phyloP scores from a whole-genome alignment of 2,888 invertebrate genomes.

The Drosophila eohydei region DNA sequence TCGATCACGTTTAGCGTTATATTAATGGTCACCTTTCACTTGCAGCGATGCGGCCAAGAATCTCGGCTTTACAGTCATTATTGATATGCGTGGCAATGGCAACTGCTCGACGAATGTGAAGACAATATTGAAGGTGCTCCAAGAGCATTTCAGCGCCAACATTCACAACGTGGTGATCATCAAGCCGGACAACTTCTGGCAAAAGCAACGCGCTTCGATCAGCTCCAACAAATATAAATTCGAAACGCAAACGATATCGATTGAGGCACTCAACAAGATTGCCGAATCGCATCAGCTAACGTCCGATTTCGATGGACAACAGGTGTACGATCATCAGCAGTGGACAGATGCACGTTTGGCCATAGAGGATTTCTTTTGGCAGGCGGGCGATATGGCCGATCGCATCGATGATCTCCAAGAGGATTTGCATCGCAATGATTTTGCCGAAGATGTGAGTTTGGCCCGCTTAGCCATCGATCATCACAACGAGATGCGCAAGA shows the following conservation, averaged over 20 bases:
- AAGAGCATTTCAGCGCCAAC: slow-evolving; percentile 97
- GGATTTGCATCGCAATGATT: slow-evolving; percentile 96
- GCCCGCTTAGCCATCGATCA: slow-evolving; percentile 96
- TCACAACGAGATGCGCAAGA: slow-evolving; percentile 97
- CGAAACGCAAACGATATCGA: slow-evolving; percentile 98
- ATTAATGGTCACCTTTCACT: slow-evolving; percentile 64
- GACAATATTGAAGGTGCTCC: slow-evolving; percentile 97
- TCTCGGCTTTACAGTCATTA: slow-evolving; percentile 96
- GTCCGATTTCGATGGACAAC: slow-evolving; percentile 95
- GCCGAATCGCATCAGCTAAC: slow-evolving; percentile 97
- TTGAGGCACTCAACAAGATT: slow-evolving; percentile 96
- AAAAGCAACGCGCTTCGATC: slow-evolving; percentile 98
- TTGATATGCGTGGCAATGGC: slow-evolving; percentile 97
- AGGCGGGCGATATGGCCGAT: slow-evolving; percentile 96
- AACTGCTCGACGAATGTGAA: slow-evolving; percentile 96
- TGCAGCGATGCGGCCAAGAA: slow-evolving; percentile 86
- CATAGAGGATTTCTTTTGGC: slow-evolving; percentile 98
- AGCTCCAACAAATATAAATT: slow-evolving; percentile 99
- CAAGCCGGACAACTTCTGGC: slow-evolving; percentile 99
- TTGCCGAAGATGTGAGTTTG: slow-evolving; percentile 96
- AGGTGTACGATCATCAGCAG: slow-evolving; percentile 97
- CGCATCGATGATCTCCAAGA: slow-evolving; percentile 96
- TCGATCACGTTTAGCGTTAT: slow-evolving; percentile 16
- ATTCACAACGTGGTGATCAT: slow-evolving; percentile 98
- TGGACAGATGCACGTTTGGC: slow-evolving; percentile 98